Evolutionary conservation across 2,797 vertebrate genomes (phyloP), one percentile per base, ranked within the genome.

Genomic region (Rhabdomys pumilio): DNA sequence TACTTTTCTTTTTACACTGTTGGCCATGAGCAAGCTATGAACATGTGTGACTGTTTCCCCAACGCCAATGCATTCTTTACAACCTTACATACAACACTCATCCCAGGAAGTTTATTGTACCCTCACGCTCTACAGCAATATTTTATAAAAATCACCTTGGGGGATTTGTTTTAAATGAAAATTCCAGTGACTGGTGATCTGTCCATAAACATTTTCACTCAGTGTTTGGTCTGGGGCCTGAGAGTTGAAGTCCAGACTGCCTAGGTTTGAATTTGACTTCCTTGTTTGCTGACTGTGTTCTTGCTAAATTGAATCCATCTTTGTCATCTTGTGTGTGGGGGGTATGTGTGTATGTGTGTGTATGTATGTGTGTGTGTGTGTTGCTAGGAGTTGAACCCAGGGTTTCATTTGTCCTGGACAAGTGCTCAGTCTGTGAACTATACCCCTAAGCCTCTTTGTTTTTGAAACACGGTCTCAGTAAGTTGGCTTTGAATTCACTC

Each of bases 91-190:
- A 89, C 1, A 73, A n/a, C 6, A 26, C 20, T 31, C 47, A 50
- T 50, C 53, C 29, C 55, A 53, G 38, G 87, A 92, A 95, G 63
- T 73, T 83, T 69, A 79, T 12, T 65, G 20, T 22, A 50, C 77
- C 22, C 63, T 75, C 57, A 87, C 61, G 29, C 4, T 67, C 91
- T 5, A 76, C 13, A 57, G 20, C 73, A 96, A 73, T 13, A 19
- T 29, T 94, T 84, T 81, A 53, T 91, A 93, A 91, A 85, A 91
- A 88, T 91, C 76, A 81, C 34, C 57, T 44, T 47, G 17, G 20
- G 20, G 53, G 69, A 81, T 89, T 34, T 90, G 75, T 85, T 69
- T 82, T 90, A 89, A 75, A 73, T 61, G 47, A 91, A 91, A 81
- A 24, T 81, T 57, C 63, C 17, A 55, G 50, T 19, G 44, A 76